phyloP scores from a whole-genome alignment of 1,140 invertebrate genomes.

The Mercenaria mercenaria region DNA sequence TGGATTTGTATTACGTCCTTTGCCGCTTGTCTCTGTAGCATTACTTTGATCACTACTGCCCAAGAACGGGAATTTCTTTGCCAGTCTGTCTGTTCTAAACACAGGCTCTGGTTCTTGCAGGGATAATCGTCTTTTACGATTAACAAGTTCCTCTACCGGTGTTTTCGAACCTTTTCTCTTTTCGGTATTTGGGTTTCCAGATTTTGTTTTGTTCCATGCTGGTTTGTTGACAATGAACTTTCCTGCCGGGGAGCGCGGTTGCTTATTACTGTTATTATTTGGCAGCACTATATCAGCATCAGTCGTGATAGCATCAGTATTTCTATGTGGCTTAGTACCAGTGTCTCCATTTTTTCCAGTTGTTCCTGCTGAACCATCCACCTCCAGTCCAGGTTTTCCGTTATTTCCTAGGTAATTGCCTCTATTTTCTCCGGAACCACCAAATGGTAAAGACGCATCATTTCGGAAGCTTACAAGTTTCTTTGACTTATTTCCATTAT shows the following conservation, averaged over 20 bases:
- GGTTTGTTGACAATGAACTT: slow-evolving; percentile 32
- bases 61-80: slow-evolving; percentile 53
- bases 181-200: background rate
- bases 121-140: background rate
- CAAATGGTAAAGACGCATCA: background rate
- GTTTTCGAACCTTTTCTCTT: slow-evolving; percentile 13
- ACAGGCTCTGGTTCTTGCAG: slow-evolving; percentile 50
- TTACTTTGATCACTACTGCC: background rate
- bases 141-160: slow-evolving; percentile 7
- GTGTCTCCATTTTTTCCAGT: background rate
- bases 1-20: background rate
- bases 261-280: background rate
- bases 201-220: slow-evolving; percentile 20
- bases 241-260: background rate
- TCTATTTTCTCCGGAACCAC: background rate
- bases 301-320: background rate
- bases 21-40: background rate
- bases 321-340: background rate
- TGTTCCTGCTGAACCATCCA: background rate
- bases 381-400: background rate
- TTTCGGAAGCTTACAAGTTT: background rate
- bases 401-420: background rate
- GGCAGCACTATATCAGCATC: background rate
- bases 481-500: background rate
- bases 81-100: slow-evolving; percentile 35